Conservation (phyloP, 2,888 invertebrate genomes). For the Sesia bembeciformis region DNA sequence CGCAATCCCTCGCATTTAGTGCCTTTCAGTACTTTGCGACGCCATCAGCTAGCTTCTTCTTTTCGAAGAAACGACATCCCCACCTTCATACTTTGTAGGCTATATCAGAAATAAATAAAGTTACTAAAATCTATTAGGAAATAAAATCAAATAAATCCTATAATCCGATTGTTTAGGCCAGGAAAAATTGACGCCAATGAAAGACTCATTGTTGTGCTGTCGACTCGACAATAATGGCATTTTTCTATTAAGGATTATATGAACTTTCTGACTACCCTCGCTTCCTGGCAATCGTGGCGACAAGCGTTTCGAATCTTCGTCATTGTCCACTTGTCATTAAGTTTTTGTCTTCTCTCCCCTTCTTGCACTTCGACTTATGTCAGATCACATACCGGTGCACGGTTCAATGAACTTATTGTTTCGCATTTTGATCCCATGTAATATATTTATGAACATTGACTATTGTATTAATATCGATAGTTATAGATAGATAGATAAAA, state of each 20-base stretch:
- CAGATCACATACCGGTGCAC: slow-evolving; percentile 17
- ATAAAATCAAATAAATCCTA: background rate
- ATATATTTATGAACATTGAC: no score
- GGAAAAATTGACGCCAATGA: background rate
- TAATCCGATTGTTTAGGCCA: background rate
- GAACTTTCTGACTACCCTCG: slow-evolving; percentile 22
- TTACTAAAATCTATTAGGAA: background rate
- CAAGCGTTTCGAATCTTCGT: slow-evolving; percentile 66
- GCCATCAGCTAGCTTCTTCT: no score
- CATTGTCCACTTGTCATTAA: slow-evolving; percentile 74
- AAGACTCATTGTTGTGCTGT: background rate
- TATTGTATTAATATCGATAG: no score
- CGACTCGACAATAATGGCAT: slow-evolving; percentile 11
- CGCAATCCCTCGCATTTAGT: no score
- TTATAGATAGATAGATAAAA: no score
- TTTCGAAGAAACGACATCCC: no score
- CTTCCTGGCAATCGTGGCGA: slow-evolving; percentile 48
- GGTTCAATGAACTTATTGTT: background rate
- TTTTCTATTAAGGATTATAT: slow-evolving; percentile 41
- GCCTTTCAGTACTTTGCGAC: no score
- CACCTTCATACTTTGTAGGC: no score
- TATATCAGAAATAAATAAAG: background rate
- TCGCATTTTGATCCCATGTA: background rate
- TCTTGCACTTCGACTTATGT: slow-evolving; percentile 44
- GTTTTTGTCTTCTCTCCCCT: slow-evolving; percentile 64